Base-by-base conservation (phyloP, 2,113 vertebrate genomes). In the Dicrurus megarhynchus region DNA sequence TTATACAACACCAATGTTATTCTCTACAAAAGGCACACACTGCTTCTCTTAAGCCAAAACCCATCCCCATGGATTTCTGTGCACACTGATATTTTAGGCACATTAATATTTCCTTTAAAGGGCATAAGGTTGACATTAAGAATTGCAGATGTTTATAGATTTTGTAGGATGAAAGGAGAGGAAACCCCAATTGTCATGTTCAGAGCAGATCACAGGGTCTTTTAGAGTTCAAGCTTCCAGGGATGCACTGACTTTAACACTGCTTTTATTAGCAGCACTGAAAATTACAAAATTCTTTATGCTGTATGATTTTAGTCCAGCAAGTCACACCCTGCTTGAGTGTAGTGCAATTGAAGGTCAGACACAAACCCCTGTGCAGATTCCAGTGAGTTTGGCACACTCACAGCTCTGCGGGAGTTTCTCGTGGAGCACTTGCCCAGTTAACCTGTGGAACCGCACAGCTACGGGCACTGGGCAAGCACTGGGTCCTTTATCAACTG, bases 101-200 rank as follows among this genome's bases (percentile, higher is more conserved):
- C 60, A 76, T 15, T 56, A 57, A 33, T 75, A 94, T 90, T 90
- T 88, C 76, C 77, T 90, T 96, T 89, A 89, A 89, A 92, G 80
- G 80, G 42, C 64, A 47, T 8, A 82, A 75, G 20, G 46, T 35
- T 92, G 73, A 92, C 65, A 56, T 27, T 64, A 68, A 57, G 73
- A 92, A 82, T 14, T 69, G 80, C 69, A 92, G 69, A 53, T 2
- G 0, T 56, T 74, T 75, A 65, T 42, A 63, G 60, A 90, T 79
- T 61, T 67, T 87, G 16, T 15, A 79, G 32, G 44, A 78, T 68
- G 53, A 96, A 94, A 93, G 55, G 28, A 78, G 30, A 87, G 52
- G 16, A 83, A 96, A 47, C 9, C 37, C 59, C 11, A 52, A 5
- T 7, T 60, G 22, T n/a, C 39, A 60, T 0, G 6, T 75, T 67